Conservation (phyloP, 2,113 vertebrate genomes). For the Lethenteron reissneri region DNA sequence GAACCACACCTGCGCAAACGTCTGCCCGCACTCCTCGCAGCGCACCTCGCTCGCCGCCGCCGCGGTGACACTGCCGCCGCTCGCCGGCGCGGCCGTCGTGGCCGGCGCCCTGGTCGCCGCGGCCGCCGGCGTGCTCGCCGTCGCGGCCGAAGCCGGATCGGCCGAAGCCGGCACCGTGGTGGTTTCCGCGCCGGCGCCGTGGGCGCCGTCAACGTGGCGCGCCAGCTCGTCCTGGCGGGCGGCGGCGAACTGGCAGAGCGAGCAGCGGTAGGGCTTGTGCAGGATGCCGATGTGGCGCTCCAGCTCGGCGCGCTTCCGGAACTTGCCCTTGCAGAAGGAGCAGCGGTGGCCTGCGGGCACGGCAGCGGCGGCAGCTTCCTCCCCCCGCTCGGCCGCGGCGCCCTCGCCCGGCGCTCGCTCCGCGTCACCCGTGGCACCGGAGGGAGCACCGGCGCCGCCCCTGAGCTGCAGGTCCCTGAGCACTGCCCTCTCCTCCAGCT, state of each 20-base stretch:
- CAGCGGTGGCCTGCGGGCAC: constrained; percentile 17
- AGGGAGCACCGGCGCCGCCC: constrained; percentile 8
- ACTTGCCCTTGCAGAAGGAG: constrained; percentile 97
- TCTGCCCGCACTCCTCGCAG: constrained; percentile 87
- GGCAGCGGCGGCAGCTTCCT: no score
- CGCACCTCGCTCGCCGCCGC: constrained; percentile 96
- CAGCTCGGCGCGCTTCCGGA: constrained; percentile 87
- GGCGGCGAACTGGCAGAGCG: constrained; percentile 78
- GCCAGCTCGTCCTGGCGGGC: constrained; percentile 93
- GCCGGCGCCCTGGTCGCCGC: constrained; percentile 88
- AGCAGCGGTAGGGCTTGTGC: constrained; percentile 98
- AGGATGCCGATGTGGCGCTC: constrained; percentile 92
- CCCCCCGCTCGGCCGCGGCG: no score
- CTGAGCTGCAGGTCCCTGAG: constrained; percentile 16
- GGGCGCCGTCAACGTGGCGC: constrained; percentile 48
- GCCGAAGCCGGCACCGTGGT: constrained; percentile 20
- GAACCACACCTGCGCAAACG: constrained; percentile 98
- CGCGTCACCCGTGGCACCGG: no score
- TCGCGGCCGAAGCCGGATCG: not conserved
- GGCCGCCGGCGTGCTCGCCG: constrained; percentile 40
- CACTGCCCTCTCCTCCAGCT: constrained; percentile 22
- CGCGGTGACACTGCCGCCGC: constrained; percentile 96
- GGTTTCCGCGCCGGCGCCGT: not conserved
- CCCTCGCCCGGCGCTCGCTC: no score
- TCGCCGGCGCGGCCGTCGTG: constrained; percentile 95